Conservation (phyloP, 2,888 invertebrate species). For the Cantharis lateralis region DNA sequence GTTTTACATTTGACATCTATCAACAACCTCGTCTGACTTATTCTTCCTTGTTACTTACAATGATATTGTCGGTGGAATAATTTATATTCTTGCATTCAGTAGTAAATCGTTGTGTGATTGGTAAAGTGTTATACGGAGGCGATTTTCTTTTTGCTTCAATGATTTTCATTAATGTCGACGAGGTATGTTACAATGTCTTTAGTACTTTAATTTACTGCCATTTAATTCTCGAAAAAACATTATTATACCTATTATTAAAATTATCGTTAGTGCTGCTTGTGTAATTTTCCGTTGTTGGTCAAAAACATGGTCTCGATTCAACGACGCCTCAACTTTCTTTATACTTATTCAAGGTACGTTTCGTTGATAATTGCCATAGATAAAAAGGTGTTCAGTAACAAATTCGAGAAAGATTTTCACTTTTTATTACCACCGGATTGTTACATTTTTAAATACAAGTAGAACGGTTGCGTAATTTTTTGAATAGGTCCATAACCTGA, state of each 20-base stretch:
- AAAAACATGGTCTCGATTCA: background rate
- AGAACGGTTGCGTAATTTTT: background rate
- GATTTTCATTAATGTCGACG: conserved; percentile 22
- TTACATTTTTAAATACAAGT: background rate
- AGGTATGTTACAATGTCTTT: conserved; percentile 1
- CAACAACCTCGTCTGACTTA: conserved; percentile 37
- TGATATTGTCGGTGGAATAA: conserved; percentile 26
- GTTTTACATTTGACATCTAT: conserved; percentile 31
- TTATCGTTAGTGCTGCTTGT: background rate
- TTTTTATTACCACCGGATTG: background rate
- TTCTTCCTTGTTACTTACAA: conserved; percentile 22
- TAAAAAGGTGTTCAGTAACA: background rate
- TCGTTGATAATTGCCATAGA: background rate
- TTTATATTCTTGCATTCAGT: conserved; percentile 28
- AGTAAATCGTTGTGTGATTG: conserved; percentile 34
- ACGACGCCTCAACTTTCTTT: background rate
- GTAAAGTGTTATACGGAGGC: conserved; percentile 31
- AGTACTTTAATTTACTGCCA: background rate
- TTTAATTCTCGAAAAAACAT: background rate
- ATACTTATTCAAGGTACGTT: background rate
- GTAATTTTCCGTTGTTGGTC: background rate
- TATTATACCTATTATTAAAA: background rate
- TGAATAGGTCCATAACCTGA: background rate
- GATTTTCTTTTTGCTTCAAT: conserved; percentile 28
- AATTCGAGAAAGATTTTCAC: background rate